Evolutionary conservation across 2,113 vertebrate genomes (phyloP).

Genomic region (Apteryx mantelli): DNA sequence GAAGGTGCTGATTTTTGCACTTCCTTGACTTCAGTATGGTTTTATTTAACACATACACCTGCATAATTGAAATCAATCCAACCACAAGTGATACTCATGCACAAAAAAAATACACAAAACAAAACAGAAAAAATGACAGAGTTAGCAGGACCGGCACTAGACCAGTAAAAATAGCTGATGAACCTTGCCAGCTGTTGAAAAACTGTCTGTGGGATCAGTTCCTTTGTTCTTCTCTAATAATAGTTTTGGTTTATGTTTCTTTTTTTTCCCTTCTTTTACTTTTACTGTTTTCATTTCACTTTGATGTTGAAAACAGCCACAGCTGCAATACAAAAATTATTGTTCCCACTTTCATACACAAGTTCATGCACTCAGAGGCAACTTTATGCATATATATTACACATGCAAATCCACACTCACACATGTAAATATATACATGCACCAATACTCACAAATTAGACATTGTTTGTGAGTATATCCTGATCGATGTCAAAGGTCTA

Average conservation of each 20-base stretch:
- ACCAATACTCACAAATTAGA: neutral
- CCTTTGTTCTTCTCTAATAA: constrained; percentile 73
- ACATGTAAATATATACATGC: neutral
- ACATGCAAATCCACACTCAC: neutral
- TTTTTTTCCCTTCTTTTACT: constrained; percentile 26
- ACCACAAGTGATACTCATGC: constrained; percentile 23
- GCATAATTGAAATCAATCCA: constrained; percentile 58
- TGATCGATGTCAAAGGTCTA: neutral
- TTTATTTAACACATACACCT: constrained; percentile 65
- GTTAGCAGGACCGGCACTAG: constrained; percentile 27
- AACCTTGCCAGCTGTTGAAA: constrained; percentile 68
- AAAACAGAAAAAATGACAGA: constrained; percentile 40
- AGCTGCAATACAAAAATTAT: constrained; percentile 60
- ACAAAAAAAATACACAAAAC: neutral
- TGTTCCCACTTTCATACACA: constrained; percentile 38
- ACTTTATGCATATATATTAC: neutral
- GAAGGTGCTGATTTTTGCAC: constrained; percentile 57
- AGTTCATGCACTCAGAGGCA: constrained; percentile 55
- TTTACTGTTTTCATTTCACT: constrained; percentile 53
- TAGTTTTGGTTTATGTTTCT: constrained; percentile 67
- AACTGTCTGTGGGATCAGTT: constrained; percentile 57
- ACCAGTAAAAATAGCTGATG: constrained; percentile 65
- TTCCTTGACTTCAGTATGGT: constrained; percentile 56
- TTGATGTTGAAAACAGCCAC: constrained; percentile 65
- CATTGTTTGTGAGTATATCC: neutral